Evolutionary conservation across 2,113 vertebrate genomes (phyloP), one percentile per base, ranked within the genome.

Genomic region (Lutjanus erythropterus): DNA sequence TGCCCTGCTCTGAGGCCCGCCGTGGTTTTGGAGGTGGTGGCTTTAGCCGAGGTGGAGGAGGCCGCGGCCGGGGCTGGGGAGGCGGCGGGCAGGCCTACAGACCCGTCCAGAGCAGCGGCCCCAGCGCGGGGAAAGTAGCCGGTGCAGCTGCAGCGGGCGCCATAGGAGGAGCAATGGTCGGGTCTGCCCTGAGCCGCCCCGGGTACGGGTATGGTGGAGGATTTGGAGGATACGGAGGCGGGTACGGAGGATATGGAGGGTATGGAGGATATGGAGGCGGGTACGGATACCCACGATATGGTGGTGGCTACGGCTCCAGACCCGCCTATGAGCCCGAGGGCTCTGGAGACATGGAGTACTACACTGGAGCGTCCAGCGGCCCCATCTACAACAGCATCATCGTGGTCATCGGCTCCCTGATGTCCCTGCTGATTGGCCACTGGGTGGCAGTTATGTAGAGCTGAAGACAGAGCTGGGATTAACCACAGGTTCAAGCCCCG

Each of bases 91-190:
- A 75, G 6, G 49, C 52, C 18, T 92, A 89, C 47, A 89, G 90
- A 15, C 90, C 92, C 1, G 67, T 78, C 25, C 91, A 94, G 72
- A 91, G 82, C 82, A 74, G 81, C 0, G 91, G 93, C 2, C 85
- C 94, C 61, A 92, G 84, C 53, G 89, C 62, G 59, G 94, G 70
- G 11, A 95, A 94, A 69, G 3, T 95, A 47, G 95, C 94, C 0
- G 95, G 95, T 12, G 94, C 94, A 0, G 94, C 94, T 2, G 95
- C 93, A 33, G 95, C 91, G 0, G 95, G 95, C 0, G 95, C 94
- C 1, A 21, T 95, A 5, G 93, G 93, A 5, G 95, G 95, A 56
- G 81, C 95, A 0, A 85, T 94, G 62, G 14, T 95, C 0, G 95
- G 95, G 0, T 95, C 94, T 2, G 94, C 94, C 9, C 80, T 96